Base-by-base conservation (phyloP, 2,797 vertebrate species). In the Iguana delicatissima region DNA sequence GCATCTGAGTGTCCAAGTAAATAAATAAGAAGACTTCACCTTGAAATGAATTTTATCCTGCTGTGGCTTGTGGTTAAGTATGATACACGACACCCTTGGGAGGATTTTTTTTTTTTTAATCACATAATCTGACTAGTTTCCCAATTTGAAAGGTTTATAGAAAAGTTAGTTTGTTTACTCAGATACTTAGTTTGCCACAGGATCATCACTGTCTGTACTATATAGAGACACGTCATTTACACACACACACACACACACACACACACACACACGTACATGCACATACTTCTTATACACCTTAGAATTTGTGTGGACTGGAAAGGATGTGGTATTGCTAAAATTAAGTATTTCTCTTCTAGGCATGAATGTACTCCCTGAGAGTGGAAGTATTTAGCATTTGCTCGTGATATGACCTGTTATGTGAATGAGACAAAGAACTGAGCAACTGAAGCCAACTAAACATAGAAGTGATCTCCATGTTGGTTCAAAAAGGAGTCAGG, bases 41-140 rank as follows among this genome's bases (percentile, higher is more conserved):
- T 90, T 18, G 83, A 88, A 85, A 87, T 80, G 1, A 82, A 88
- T 92, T 93, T 80, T 92, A 22, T 91, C 57, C 85, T 73, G 57
- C 12, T 69, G 74, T 77, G 1, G 62, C 57, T 90, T 91, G 90
- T 64, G 80, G 8, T 85, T 85, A 74, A 87, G 90, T 90, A 81
- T 50, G 79, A 73, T 73, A 6, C 82, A 35, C 12, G 10, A 14
- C 88, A 50, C 86, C 91, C 73, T 64, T 88, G 52, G 84, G 88
- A 90, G 88, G 38, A 88, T 69, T 92, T 90, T 46, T 46, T 42
- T 42, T 46, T 46, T 46, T 46, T 3, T 3, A 26, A 76, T 84
- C 2, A 16, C 73, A n/a, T 69, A 72, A 80, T 92, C 13, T 64
- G 52, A 80, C 26, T 5, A 2, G n/a, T 69, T 81, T 80, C 22